Evolutionary conservation across 2,797 vertebrate species (phyloP).

Genomic region (Agapornis canus): DNA sequence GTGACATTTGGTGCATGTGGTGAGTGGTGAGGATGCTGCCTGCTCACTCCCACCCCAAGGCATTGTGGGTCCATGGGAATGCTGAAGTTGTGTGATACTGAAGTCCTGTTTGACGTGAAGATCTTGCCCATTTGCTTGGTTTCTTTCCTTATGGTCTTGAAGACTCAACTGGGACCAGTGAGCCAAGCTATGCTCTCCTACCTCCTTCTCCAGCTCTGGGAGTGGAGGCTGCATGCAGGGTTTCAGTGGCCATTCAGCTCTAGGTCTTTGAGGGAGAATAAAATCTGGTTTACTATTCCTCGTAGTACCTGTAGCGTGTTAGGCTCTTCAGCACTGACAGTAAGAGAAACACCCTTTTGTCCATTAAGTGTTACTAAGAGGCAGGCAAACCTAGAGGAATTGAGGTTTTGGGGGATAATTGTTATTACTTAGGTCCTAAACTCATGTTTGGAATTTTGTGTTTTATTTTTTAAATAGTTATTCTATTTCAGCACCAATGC

Average conservation of each 20-base stretch:
- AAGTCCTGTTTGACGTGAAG: rapidly evolving
- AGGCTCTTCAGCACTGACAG: constrained; percentile 28
- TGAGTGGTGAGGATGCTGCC: not conserved
- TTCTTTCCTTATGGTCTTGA: not conserved
- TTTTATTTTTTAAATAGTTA: not conserved
- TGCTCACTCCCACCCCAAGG: rapidly evolving
- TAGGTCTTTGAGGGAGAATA: constrained; percentile 43
- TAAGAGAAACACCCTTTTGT: constrained; percentile 18
- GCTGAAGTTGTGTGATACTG: not conserved
- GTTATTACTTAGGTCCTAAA: not conserved
- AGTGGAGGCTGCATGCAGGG: not conserved
- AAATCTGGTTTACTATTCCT: constrained; percentile 50
- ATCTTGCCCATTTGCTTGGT: not conserved
- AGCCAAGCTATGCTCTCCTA: not conserved
- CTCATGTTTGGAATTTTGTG: not conserved
- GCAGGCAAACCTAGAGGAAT: not conserved
- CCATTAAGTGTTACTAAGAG: not conserved
- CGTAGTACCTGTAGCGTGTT: not conserved
- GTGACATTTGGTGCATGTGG: rapidly evolving
- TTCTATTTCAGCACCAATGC: not conserved
- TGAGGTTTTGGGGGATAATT: not conserved
- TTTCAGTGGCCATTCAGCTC: constrained; percentile 43
- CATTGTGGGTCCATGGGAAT: rapidly evolving
- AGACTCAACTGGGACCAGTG: not conserved
- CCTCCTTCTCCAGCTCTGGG: not conserved